Conservation (phyloP, 2,113 vertebrate genomes). For the Sterna hirundo region DNA sequence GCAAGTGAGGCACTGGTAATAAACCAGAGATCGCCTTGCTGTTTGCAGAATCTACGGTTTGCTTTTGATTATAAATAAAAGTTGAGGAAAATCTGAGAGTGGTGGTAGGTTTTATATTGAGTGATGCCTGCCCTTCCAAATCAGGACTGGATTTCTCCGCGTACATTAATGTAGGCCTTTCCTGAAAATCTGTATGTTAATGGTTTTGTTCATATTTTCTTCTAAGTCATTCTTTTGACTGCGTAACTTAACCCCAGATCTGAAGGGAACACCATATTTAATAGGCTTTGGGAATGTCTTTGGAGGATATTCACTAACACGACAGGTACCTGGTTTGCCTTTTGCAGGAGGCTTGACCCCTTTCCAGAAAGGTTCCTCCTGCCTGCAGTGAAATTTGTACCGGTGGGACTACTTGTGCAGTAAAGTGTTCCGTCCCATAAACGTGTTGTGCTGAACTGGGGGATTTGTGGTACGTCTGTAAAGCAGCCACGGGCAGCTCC, state of each 20-base stretch:
- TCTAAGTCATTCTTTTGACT: not conserved
- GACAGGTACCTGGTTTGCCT: not conserved
- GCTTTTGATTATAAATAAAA: not conserved
- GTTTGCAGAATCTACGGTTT: not conserved
- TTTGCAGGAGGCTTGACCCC: not conserved
- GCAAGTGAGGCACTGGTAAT: not conserved
- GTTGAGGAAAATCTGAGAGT: not conserved
- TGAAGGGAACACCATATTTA: not conserved
- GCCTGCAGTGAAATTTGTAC: not conserved
- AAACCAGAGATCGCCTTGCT: not conserved
- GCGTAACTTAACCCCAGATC: not conserved
- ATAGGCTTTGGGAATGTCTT: not conserved
- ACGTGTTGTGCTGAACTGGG: not conserved
- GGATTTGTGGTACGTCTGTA: not conserved
- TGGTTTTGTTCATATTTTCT: accelerated
- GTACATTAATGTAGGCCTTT: not conserved
- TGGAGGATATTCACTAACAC: not conserved
- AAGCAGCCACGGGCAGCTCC: not conserved
- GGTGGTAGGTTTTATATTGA: not conserved
- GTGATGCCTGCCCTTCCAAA: not conserved
- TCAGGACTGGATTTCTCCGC: not conserved
- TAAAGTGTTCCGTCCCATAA: accelerated
- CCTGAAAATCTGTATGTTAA: not conserved
- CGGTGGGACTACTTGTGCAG: not conserved
- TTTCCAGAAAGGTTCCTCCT: not conserved